A percentile compares a stretch with the other conserved stretches of the same genome.
Conservation (phyloP, 2,113 vertebrate genomes). For the Eudorcas thomsonii region DNA sequence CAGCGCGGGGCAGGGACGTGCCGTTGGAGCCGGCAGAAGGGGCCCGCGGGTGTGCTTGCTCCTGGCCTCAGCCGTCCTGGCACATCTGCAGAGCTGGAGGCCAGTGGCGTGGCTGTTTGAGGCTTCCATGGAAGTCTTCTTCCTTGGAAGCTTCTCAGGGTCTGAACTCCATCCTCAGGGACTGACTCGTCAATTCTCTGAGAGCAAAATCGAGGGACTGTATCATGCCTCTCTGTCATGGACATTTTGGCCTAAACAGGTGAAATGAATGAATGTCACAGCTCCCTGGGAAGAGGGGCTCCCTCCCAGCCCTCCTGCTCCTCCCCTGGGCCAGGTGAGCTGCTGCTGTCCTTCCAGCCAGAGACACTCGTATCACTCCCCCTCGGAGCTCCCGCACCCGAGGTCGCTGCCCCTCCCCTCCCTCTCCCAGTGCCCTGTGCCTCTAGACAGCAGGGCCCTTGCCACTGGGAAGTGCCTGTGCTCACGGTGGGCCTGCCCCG, state of each 20-base stretch:
- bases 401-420: not conserved
- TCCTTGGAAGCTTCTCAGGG: not conserved
- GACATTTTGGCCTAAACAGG: fast-evolving
- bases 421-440: too few relatives aligned
- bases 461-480: not conserved
- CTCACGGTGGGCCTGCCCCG: fast-evolving
- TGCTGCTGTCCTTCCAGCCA: not conserved
- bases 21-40: fast-evolving
- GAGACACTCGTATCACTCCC: fast-evolving
- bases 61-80: not conserved
- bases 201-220: fast-evolving
- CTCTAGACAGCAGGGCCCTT: fast-evolving
- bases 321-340: too few relatives aligned
- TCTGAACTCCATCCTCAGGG: not conserved
- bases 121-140: fast-evolving
- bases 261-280: fast-evolving
- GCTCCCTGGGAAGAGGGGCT: not conserved
- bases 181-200: fast-evolving
- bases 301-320: fast-evolving
- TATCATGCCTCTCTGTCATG: fast-evolving
- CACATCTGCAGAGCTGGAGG: fast-evolving
- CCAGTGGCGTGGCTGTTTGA: not conserved
- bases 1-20: fast-evolving
- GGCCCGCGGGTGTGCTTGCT: fast-evolving
- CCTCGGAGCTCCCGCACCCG: fast-evolving